Evolutionary conservation across 2,888 invertebrate species (phyloP).

Genomic region (Eucriotettix oculatus): DNA sequence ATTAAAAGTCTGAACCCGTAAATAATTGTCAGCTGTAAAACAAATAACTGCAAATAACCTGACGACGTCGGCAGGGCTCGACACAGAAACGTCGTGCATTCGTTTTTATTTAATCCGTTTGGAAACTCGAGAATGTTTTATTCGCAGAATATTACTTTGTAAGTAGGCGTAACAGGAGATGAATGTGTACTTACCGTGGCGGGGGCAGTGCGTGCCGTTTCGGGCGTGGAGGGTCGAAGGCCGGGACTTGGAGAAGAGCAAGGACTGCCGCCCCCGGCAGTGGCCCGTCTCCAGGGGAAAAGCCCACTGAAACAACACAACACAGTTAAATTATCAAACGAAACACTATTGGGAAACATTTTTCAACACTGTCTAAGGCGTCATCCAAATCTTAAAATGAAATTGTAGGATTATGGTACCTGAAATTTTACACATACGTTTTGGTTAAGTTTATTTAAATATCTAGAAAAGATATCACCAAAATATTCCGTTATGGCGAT

Average conservation of each 20-base stretch:
- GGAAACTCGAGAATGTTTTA: background rate
- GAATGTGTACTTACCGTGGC: slow-evolving; percentile 16
- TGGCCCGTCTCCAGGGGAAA: slow-evolving; percentile 15
- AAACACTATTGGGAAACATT: too few relatives aligned
- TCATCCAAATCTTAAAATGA: too few relatives aligned
- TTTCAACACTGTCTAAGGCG: too few relatives aligned
- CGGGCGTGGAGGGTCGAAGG: slow-evolving; percentile 15
- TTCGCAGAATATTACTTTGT: background rate
- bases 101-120: background rate
- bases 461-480: too few relatives aligned
- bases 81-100: background rate
- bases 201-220: slow-evolving; percentile 16
- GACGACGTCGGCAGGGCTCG: background rate
- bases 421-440: too few relatives aligned
- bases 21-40: too few relatives aligned
- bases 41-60: too few relatives aligned
- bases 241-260: slow-evolving; percentile 14
- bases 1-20: too few relatives aligned
- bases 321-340: too few relatives aligned
- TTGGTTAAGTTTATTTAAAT: too few relatives aligned
- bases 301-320: slow-evolving; percentile 15
- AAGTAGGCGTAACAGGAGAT: background rate
- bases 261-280: slow-evolving; percentile 7
- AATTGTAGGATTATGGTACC: too few relatives aligned
- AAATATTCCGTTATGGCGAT: too few relatives aligned